Base-by-base conservation (phyloP, 2,888 invertebrate species). In the Callyntrura sp. region DNA sequence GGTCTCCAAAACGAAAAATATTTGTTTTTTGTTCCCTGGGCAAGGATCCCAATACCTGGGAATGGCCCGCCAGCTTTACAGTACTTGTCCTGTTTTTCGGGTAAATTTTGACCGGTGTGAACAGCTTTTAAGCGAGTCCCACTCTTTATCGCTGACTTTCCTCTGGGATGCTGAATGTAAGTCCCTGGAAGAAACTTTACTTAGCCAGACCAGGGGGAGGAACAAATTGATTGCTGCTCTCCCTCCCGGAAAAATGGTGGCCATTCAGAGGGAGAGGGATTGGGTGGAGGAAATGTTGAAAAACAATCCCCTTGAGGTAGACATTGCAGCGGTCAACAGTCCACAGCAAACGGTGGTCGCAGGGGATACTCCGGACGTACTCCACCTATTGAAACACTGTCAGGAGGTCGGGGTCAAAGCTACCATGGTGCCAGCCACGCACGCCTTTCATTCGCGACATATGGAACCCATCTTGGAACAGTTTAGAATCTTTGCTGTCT, bases 271-370 rank as follows among this genome's bases (percentile, higher is more conserved):
- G 0, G 17, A n/a, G 12, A 25, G 73, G 60, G 3, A 1, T 25
- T 25, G 48, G 35, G 90, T 81, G 5, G 20, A 79, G 0, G 48
- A 68, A 14, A 0, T 20, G 0, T 0, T 76, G 23, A 4, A 45
- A n/a, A 9, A 8, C 25, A 35, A 8, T 0, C 78, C 25, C n/a
- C 60, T 48, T 1, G 70, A 73, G 48, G 23, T 90, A 25, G 91
- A 91, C 48, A 48, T 83, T 73, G 91, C 91, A 28, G 91, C 91
- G 6, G 45, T 90, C 1, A 91, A 91, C 35, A 86, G 84, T 8
- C 25, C 65, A 0, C 87, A 90, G 11, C 90, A 91, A 70, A 88
- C 88, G 12, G 91, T 91, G 14, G 78, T 91, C 0, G 90, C 91
- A 2, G 90, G 90, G 9, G 78, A 83, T 8, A 57, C 60, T 2